These are phyloP conservation scores for Tethya wilhelma DNA, from an alignment of 37 sponge, comb jelly and placozoan genomes.

Conservation along the genomic window DNA sequence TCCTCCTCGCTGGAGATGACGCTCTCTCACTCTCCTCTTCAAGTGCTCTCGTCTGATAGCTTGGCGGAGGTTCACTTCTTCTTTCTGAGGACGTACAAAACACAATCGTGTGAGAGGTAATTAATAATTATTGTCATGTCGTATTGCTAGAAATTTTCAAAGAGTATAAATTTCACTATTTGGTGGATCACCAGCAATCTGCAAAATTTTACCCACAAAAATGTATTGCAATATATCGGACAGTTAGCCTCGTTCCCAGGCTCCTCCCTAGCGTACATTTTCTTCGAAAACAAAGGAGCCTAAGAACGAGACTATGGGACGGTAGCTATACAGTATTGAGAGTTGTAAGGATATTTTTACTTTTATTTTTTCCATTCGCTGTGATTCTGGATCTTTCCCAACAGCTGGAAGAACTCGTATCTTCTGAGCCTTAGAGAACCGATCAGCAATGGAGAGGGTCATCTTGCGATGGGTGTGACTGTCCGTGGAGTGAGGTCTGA, in stretches of 20 bases:
- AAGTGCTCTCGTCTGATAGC: slow-evolving; percentile 71
- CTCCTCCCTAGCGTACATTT: too few species aligned
- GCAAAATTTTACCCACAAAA: too few species aligned
- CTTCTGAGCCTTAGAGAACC: slow-evolving; percentile 93
- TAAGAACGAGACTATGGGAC: too few species aligned
- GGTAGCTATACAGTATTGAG: too few species aligned
- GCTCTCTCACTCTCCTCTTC: slow-evolving; percentile 80
- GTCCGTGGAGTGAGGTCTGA: slow-evolving; percentile 97
- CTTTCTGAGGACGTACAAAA: slow-evolving; percentile 57
- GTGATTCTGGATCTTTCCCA: slow-evolving; percentile 92
- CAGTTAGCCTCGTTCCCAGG: too few species aligned
- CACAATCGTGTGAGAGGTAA: neutral
- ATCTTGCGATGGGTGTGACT: slow-evolving; percentile 94
- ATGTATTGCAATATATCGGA: too few species aligned
- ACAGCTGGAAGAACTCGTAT: slow-evolving; percentile 91
- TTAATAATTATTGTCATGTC: neutral
- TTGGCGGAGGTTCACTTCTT: slow-evolving; percentile 78
- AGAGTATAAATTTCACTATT: too few species aligned
- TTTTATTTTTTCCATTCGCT: slow-evolving; percentile 80
- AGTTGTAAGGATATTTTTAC: too few species aligned
- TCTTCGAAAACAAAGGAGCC: too few species aligned
- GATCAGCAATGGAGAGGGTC: slow-evolving; percentile 95
- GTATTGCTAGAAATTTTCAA: neutral
- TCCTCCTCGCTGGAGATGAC: slow-evolving; percentile 25
- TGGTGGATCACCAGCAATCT: too few species aligned